Evolutionary conservation across 2,113 vertebrate genomes (phyloP), one percentile per base, ranked within the genome.

Genomic region (Octodon degus): DNA sequence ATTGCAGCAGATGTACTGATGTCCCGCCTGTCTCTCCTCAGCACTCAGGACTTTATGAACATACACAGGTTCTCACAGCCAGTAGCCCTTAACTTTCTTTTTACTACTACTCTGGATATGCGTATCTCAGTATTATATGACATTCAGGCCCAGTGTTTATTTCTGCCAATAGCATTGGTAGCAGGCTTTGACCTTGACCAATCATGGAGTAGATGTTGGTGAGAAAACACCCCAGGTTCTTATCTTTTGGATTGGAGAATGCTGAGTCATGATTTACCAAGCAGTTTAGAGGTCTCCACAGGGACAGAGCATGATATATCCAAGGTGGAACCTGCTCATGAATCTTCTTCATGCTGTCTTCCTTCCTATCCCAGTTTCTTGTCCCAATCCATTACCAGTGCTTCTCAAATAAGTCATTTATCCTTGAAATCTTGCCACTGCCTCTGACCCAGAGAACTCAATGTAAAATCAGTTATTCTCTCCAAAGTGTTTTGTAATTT

Each of bases 301-400:
- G 7, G 27, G 8, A 47, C 43, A 25, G 89, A 53, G 47, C 8
- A 22, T 25, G 24, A 53, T 10, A 2, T 22, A 10, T 20, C 27
- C 5, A 1, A 1, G 22, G 22, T 19, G 13, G 10, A 47, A 14
- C 25, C 76, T 93, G 30, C 22, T 79, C 34, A 9, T 12, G 37
- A 68, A 32, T 53, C 27, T 7, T 0, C 32, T 76, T 34, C 0
- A 0, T 27, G 6, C 1, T 19, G 27, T 1, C 12, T 80, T 80
- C 53, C 62, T 86, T n/a, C 8, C 25, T n/a, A 74, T 12, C 40
- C 30, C 34, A 50, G 4, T 24, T 88, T 30, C 14, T 68, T 67
- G 40, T 47, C 83, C 11, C 8, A 77, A 1, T 34, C 27, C 47
- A 79, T 74, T 86, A 16, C 37, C 34, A 34, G n/a, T 34, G 10